Base-by-base conservation (phyloP, 2,888 invertebrate genomes). In the Ormyrus nitidulus region DNA sequence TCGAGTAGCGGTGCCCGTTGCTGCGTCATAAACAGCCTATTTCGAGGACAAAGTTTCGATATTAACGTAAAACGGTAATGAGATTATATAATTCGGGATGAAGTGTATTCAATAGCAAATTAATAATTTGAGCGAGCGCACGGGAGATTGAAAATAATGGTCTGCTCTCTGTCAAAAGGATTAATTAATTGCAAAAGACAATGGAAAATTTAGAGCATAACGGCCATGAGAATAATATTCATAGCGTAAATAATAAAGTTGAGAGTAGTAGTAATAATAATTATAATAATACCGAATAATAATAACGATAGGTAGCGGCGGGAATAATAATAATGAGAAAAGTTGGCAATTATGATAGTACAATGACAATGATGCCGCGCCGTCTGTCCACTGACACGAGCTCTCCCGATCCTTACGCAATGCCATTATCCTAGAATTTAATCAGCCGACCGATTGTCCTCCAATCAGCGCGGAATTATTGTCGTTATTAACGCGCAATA, bases 351-450 rank as follows among this genome's bases (percentile, higher is more conserved):
- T 71, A 77, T 56, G 58, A 71, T 34, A 71, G 53, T 11, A 51
- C 46, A 44, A 71, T 71, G 74, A 79, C 73, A 68, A 77, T 51
- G 49, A 65, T 56, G 68, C 54, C 53, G 53, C 54, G 34, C 34
- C 58, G 46, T 44, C 51, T 46, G 19, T 51, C 13, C 65, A 48
- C 56, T 56, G 48, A 51, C 73, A 19, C 51, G 13, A 53, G 19
- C 53, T 68, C 68, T 54, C 19, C 19, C 73, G 61, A 59, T 51
- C 65, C 68, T 79, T 77, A 81, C 70, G 77, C 77, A 79, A 82
- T 77, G 64, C 66, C 71, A 77, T 82, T 82, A 82, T 79, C 74
- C 77, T 82, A 79, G 79, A 79, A 74, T 79, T 82, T 82, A 79
- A 82, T 82, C 81, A 77, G 58, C 51, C 46, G 44, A 13, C 66